These are phyloP conservation scores for Sebastolobus alascanus DNA, from an alignment of 2,797 vertebrate genomes.

Conservation along the genomic window DNA sequence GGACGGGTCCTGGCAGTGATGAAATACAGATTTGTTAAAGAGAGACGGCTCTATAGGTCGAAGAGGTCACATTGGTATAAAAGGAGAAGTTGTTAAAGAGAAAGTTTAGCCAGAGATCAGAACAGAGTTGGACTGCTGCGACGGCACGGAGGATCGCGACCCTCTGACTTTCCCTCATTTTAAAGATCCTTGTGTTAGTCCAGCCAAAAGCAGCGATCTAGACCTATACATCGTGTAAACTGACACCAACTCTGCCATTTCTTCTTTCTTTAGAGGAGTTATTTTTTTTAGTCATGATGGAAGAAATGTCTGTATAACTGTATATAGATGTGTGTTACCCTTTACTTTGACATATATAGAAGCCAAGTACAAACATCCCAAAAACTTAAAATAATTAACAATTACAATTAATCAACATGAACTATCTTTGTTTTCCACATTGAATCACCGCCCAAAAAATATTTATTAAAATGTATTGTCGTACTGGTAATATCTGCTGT, in stretches of 20 bases:
- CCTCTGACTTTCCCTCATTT: slow-evolving; percentile 5
- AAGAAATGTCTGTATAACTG: neutral
- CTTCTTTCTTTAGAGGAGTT: neutral
- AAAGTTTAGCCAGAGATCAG: slow-evolving; percentile 54
- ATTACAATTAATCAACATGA: neutral
- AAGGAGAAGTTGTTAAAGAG: slow-evolving; percentile 74
- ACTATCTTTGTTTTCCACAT: neutral
- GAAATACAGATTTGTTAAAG: slow-evolving; percentile 79
- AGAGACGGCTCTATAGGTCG: slow-evolving; percentile 59
- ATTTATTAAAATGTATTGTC: neutral
- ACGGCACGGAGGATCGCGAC: neutral
- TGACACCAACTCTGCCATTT: neutral
- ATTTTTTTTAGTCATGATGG: neutral
- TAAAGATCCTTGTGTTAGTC: neutral
- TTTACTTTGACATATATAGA: neutral
- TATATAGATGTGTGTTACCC: neutral
- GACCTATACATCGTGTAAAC: neutral
- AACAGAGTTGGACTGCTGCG: neutral
- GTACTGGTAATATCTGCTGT: slow-evolving; percentile 7
- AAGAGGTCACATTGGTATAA: slow-evolving; percentile 68
- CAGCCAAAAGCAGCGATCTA: neutral
- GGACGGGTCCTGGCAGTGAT: slow-evolving; percentile 68
- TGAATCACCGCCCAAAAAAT: neutral
- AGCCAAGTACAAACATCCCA: neutral
- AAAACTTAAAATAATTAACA: neutral